A percentile compares a stretch with the other conserved stretches of the same genome.
Conservation (phyloP, 2,797 vertebrate genomes). For the Serranus cabrilla region DNA sequence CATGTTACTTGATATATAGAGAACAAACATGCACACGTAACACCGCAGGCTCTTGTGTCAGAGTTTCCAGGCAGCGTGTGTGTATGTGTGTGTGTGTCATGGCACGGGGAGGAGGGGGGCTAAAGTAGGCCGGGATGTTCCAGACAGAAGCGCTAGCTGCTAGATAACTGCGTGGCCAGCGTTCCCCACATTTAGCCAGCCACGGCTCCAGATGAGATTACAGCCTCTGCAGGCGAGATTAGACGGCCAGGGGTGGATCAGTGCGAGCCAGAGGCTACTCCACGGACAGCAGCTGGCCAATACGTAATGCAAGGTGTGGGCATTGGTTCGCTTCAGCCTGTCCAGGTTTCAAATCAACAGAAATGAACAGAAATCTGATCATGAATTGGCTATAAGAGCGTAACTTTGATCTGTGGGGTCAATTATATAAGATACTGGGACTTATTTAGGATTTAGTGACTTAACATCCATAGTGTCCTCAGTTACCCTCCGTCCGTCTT, state of each 20-base stretch:
- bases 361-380: neutral
- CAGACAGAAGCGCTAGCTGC: conserved; percentile 82
- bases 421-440: conserved; percentile 3
- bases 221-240: conserved; percentile 78
- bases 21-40: conserved; percentile 66
- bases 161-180: conserved; percentile 87
- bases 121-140: conserved; percentile 92
- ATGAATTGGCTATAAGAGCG: neutral
- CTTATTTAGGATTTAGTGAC: conserved; percentile 11
- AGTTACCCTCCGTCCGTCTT: neutral
- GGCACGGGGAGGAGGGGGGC: conserved; percentile 59
- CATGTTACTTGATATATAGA: conserved; percentile 64
- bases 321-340: neutral
- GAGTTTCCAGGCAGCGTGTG: conserved; percentile 69
- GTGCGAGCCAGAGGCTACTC: conserved; percentile 32
- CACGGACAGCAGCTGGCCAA: conserved; percentile 50
- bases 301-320: conserved; percentile 35
- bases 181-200: conserved; percentile 87
- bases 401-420: neutral
- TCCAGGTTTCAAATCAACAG: neutral
- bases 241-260: conserved; percentile 61
- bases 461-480: neutral
- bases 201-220: conserved; percentile 87
- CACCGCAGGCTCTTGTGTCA: conserved; percentile 72
- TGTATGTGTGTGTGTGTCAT: conserved; percentile 38